Percentiles rank a stretch among this genome's conserved stretches.
Evolutionary conservation across 2,888 invertebrate species (phyloP).

Genomic region (Xanthia togata): DNA sequence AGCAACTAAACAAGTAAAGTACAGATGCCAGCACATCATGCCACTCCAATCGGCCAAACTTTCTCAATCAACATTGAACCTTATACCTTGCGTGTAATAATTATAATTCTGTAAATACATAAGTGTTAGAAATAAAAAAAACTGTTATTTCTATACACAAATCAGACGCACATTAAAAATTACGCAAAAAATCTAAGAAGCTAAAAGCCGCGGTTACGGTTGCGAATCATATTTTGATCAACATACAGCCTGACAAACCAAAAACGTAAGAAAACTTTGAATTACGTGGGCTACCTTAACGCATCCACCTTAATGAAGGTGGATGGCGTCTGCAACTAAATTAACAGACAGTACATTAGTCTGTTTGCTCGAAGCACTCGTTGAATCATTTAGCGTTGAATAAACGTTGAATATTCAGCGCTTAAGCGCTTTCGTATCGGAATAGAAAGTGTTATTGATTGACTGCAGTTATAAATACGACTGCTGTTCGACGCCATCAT

Average conservation of each 20-base stretch:
- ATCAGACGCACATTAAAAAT: background rate
- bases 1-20: too few species aligned
- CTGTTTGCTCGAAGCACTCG: constrained; percentile 5
- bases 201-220: background rate
- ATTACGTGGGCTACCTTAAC: background rate
- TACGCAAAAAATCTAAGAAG: too few species aligned
- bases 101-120: too few species aligned
- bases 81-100: background rate
- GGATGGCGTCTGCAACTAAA: background rate
- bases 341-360: background rate
- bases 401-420: too few species aligned
- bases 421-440: background rate
- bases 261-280: background rate
- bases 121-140: too few species aligned
- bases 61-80: too few species aligned
- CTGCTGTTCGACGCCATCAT: background rate
- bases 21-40: too few species aligned
- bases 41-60: too few species aligned
- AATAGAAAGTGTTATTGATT: constrained; percentile 33
- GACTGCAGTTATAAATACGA: background rate
- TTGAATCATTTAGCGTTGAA: constrained; percentile 35
- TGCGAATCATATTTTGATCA: background rate
- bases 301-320: background rate
- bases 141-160: background rate
- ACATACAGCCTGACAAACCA: background rate